Evolutionary conservation across 2,113 vertebrate genomes (phyloP), one percentile per base, ranked within the genome.

Genomic region (Clupea harengus): DNA sequence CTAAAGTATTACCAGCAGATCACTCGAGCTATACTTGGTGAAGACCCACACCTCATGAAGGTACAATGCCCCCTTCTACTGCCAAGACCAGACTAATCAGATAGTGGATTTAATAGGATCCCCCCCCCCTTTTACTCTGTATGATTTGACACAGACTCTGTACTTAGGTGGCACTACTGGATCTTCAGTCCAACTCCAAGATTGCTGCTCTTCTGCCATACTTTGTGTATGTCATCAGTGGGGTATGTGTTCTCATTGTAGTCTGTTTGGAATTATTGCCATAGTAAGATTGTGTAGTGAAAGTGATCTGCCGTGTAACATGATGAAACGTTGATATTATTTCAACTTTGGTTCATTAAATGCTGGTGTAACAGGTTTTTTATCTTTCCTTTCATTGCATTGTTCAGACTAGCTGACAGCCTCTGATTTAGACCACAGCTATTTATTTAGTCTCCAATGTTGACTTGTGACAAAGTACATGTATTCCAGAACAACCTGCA

Each of bases 1-100:
- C 92, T 97, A 32, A 98, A 97, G 90, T 99, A 98, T 92, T 98
- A 99, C 92, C 97, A 99, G 89, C 97, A 97, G 49, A 95, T 97
- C 86, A 98, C 97, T 0, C 92, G 97, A 28, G 97, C 97, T 13
- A 97, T 98, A 46, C 93, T 99, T 50, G 97, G 97, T 11, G 97
- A 98, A 2, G 97, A 99, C 78, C 94, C 95, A 0, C 97, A 97
- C 85, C 95, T 99, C 47, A 99, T 97, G 97, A 98, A 97, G 96
- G 97, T 97, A 72, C 64, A 25, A 45, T 54, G 6, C n/a, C 39
- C 17, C 11, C 17, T 60, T 1, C 15, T 25, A 10, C 8, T 17
- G 22, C 45, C 20, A 25, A 10, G 47, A 39, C 6, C 47, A 1
- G 46, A 57, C 1, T 0, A 2, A 0, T 4, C 17, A 22, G 45